A percentile compares a stretch with the other conserved stretches of the same genome.
Evolutionary conservation across 2,888 invertebrate genomes (phyloP).

Genomic region (Polietes domitor): DNA sequence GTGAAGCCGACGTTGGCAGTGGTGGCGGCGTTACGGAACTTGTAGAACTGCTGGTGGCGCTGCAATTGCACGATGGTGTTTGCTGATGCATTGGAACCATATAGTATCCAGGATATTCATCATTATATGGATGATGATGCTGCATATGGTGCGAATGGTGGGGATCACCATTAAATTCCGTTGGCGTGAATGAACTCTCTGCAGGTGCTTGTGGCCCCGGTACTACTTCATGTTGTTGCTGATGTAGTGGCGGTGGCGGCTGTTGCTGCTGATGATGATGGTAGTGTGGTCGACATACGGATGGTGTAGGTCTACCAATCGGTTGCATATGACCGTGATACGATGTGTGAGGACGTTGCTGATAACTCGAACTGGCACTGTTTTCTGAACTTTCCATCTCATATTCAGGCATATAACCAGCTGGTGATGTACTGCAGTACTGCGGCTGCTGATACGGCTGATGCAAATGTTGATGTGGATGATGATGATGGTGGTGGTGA

Average conservation of each 20-base stretch:
- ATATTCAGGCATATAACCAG: conserved; percentile 57
- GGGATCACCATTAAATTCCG: conserved; percentile 31
- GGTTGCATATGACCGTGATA: conserved; percentile 48
- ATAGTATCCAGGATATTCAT: conserved; percentile 57
- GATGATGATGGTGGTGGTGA: conserved; percentile 65
- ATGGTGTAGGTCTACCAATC: conserved; percentile 12
- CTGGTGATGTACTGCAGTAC: conserved; percentile 50
- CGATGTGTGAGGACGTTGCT: conserved; percentile 29
- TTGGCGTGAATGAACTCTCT: conserved; percentile 45
- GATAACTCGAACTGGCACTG: conserved; percentile 22
- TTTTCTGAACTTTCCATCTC: conserved; percentile 43
- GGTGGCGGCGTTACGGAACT: conserved; percentile 38
- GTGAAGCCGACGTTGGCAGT: conserved; percentile 33
- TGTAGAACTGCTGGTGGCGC: conserved; percentile 34
- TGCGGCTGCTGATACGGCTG: conserved; percentile 59
- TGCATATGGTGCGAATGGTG: conserved; percentile 49
- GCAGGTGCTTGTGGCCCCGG: conserved; percentile 12
- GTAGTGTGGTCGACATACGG: conserved; percentile 53
- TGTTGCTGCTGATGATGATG: conserved; percentile 48
- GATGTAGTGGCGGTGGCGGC: conserved; percentile 34
- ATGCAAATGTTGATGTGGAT: conserved; percentile 60
- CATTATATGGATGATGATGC: conserved; percentile 61
- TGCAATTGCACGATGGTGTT: conserved; percentile 56
- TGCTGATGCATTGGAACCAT: conserved; percentile 51
- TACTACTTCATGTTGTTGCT: conserved; percentile 27